A percentile compares a stretch with the other conserved stretches of the same genome.
Evolutionary conservation across 2,113 vertebrate genomes (phyloP).

Genomic region (Oncorhynchus nerka): DNA sequence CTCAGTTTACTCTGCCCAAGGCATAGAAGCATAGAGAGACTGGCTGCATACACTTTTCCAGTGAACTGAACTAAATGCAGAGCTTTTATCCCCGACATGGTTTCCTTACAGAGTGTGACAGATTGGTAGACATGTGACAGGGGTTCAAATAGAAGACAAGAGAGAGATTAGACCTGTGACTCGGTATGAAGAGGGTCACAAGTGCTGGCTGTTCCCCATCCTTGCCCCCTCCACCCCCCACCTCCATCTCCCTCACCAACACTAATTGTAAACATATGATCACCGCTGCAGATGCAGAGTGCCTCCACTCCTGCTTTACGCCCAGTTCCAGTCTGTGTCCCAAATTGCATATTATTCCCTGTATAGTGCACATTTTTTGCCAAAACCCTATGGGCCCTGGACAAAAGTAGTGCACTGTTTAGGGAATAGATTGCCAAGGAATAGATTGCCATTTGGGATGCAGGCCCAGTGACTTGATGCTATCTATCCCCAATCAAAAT

Average conservation of each 20-base stretch:
- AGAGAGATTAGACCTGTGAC: conserved; percentile 72
- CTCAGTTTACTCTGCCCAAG: conserved; percentile 44
- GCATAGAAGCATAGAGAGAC: conserved; percentile 18
- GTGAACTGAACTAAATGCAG: conserved; percentile 12
- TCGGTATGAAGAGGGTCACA: conserved; percentile 62
- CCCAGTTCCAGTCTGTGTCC: conserved; percentile 29
- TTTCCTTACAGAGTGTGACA: conserved; percentile 61
- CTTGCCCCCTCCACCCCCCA: conserved; percentile 26
- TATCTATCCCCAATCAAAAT: conserved; percentile 73
- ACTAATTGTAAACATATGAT: conserved; percentile 75
- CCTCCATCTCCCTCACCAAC: conserved; percentile 26
- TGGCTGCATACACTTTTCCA: conserved; percentile 41
- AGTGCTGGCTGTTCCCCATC: conserved; percentile 36
- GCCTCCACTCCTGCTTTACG: conserved; percentile 26
- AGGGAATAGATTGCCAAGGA: too few relatives aligned
- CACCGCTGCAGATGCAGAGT: conserved; percentile 19
- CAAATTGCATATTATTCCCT: too few relatives aligned
- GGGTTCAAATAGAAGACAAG: conserved; percentile 64
- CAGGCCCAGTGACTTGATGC: conserved; percentile 41
- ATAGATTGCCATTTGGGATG: too few relatives aligned
- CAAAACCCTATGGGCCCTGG: too few relatives aligned
- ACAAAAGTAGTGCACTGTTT: too few relatives aligned
- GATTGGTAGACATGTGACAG: conserved; percentile 68
- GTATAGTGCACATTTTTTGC: too few relatives aligned
- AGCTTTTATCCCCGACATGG: conserved; percentile 7